Percentiles rank a stretch among this genome's conserved stretches.
phyloP scores from a whole-genome alignment of 2,797 vertebrate species.

The Gobio occitaniae region DNA sequence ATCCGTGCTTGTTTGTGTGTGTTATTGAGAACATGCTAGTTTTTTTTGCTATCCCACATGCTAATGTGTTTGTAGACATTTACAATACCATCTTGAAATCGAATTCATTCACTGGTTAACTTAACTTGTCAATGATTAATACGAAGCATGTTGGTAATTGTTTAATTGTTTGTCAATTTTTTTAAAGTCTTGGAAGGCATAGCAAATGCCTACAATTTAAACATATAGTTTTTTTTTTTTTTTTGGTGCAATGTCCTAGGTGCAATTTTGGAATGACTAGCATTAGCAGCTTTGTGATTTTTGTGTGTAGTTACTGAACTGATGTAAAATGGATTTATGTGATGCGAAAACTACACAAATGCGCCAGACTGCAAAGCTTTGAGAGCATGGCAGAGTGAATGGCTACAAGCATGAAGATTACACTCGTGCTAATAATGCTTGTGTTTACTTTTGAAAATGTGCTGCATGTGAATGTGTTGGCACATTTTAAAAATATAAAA shows the following conservation, averaged over 20 bases:
- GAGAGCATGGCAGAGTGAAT: conserved; percentile 54
- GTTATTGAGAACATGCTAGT: background rate
- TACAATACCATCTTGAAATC: background rate
- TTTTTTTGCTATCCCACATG: background rate
- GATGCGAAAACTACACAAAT: conserved; percentile 9
- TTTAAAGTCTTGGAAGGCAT: background rate
- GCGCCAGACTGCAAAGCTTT: conserved; percentile 15
- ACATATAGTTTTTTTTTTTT: background rate
- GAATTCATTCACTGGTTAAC: background rate
- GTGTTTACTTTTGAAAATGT: conserved; percentile 16
- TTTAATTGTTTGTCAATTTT: background rate
- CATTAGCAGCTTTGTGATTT: background rate
- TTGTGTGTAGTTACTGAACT: background rate
- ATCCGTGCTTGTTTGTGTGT: background rate
- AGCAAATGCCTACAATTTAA: background rate
- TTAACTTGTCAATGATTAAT: background rate
- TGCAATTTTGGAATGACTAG: background rate
- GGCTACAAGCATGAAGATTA: conserved; percentile 44
- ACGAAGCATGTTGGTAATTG: background rate
- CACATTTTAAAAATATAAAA: conserved; percentile 2
- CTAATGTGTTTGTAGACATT: background rate
- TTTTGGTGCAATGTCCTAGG: background rate
- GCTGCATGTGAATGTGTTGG: conserved; percentile 27
- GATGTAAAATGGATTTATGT: background rate
- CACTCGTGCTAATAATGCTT: conserved; percentile 8